phyloP scores from a whole-genome alignment of 2,113 vertebrate genomes.

The Prinia subflava region DNA sequence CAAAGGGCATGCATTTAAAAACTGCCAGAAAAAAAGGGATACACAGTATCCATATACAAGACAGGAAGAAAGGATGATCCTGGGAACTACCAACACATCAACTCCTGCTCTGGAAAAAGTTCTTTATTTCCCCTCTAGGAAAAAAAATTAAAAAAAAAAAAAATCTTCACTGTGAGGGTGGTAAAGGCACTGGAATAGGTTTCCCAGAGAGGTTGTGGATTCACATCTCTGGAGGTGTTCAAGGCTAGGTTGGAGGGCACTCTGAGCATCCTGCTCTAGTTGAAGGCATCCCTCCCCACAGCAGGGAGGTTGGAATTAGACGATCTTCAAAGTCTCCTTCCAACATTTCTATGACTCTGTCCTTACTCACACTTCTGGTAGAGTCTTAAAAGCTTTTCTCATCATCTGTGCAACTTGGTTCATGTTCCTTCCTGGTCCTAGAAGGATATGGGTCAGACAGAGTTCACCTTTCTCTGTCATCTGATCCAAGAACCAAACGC shows the following conservation, averaged over 20 bases:
- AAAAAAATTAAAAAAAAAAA: not conserved
- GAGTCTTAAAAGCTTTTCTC: not conserved
- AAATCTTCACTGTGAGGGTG: not conserved
- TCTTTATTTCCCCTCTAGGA: not conserved
- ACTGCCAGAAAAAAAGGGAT: not conserved
- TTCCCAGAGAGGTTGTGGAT: not conserved
- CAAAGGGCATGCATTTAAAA: not conserved
- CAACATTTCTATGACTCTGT: not conserved
- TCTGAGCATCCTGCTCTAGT: not conserved
- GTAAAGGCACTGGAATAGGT: not conserved
- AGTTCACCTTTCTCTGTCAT: not conserved
- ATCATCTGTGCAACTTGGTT: not conserved
- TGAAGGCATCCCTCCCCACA: not conserved
- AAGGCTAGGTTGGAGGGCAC: not conserved
- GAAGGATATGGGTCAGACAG: not conserved
- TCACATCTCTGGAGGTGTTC: not conserved
- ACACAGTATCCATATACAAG: not conserved
- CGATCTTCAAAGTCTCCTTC: not conserved
- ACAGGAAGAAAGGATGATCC: not conserved
- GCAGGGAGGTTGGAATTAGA: not conserved
- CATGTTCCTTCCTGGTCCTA: not conserved
- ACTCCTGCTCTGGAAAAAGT: not conserved
- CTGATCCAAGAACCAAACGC: not conserved
- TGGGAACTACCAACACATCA: not conserved
- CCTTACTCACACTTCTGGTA: not conserved